phyloP scores from a whole-genome alignment of 2,113 vertebrate species.

The Nipponia nippon region DNA sequence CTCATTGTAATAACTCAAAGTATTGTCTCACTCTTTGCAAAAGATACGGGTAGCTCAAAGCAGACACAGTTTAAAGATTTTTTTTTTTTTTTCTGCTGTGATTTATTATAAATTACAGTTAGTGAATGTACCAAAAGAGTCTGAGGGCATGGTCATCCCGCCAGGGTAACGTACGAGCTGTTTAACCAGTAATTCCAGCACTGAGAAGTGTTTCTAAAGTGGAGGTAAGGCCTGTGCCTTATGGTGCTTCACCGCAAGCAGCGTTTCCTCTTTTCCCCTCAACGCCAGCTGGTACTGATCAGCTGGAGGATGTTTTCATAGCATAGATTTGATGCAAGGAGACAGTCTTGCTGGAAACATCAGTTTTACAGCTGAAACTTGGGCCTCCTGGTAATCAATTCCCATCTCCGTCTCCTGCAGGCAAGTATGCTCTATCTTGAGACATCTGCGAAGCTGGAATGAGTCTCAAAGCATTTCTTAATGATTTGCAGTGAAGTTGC shows the following conservation, averaged over 20 bases:
- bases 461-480: not conserved
- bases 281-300: not conserved
- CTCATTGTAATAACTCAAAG: not conserved
- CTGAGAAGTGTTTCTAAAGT: not conserved
- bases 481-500: not conserved
- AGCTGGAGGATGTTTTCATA: not conserved
- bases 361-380: not conserved
- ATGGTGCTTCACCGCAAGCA: not conserved
- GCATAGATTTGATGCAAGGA: not conserved
- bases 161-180: not conserved
- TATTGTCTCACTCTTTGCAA: not conserved
- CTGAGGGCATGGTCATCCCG: not conserved
- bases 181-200: not conserved
- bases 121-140: not conserved
- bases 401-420: not conserved
- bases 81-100: not conserved
- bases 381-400: not conserved
- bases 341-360: constrained; percentile 22
- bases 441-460: not conserved
- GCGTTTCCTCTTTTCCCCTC: not conserved
- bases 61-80: not conserved
- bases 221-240: not conserved
- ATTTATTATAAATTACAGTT: not conserved
- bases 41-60: not conserved
- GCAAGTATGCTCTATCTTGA: not conserved